Evolutionary conservation across 2,888 invertebrate genomes (phyloP), one percentile per base, ranked within the genome.

Genomic region (Sclerodermus sp.): DNA sequence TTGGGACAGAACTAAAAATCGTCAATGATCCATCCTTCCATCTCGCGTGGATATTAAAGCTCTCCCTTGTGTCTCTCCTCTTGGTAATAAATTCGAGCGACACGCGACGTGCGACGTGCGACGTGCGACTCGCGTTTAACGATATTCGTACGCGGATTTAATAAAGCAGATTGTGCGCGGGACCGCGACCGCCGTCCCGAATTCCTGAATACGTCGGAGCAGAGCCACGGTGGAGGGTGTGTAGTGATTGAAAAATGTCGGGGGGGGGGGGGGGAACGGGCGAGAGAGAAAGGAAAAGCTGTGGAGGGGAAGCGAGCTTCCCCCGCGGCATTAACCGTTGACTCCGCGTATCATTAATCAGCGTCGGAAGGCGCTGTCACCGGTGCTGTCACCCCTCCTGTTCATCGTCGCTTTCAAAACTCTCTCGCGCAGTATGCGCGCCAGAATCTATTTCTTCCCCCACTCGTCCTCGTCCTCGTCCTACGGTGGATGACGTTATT

Each of bases 321-420:
- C 47, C 56, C 58, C 47, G 58, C 47, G 58, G 60, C 60, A 68
- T 69, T 65, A 67, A 66, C 68, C 68, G 64, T 67, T 64, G 69
- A 68, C 66, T 68, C 51, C 53, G 46, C 57, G 56, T 47, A 58
- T 71, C 70, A 71, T 71, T 69, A 70, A 68, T 71, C 68, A 70
- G 62, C 63, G 70, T 69, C 72, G 61, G 58, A 62, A 62, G 63
- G 53, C 52, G 55, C 70, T 69, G 70, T 71, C 70, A 67, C 65
- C 60, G 61, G 54, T 52, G 45, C 60, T 58, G 55, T 60, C 56
- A 54, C 53, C 54, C 54, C 53, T 53, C 53, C 44, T 34, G 44
- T 36, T 49, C 46, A 29, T 49, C 47, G 38, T 42, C 47, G 46
- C 51, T 55, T 58, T 57, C 55, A 41, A 62, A 64, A 62, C 49